phyloP scores from a whole-genome alignment of 2,888 invertebrate genomes.

The Brenthis hecate region DNA sequence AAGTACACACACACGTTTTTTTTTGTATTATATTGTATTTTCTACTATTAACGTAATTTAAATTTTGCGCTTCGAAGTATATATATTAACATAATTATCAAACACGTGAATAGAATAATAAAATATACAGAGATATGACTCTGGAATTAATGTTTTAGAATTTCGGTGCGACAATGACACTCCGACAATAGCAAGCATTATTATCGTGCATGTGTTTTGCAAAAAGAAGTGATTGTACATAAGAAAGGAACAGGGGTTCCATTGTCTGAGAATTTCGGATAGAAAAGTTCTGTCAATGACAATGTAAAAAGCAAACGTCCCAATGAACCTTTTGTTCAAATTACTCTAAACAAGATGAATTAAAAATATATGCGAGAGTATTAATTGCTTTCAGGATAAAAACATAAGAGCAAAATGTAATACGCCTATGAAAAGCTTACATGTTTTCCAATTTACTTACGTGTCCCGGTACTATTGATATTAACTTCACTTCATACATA shows the following conservation, averaged over 20 bases:
- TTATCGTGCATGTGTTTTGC: conserved; percentile 27
- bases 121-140: neutral
- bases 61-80: too few species aligned
- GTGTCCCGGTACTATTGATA: too few species aligned
- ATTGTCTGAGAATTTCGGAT: conserved; percentile 6
- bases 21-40: too few species aligned
- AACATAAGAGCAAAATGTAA: neutral
- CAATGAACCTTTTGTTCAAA: neutral
- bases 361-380: neutral
- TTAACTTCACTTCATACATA: too few species aligned
- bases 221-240: conserved; percentile 31
- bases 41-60: too few species aligned
- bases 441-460: neutral
- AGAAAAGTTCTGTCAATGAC: conserved; percentile 31
- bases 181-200: conserved; percentile 33
- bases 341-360: neutral
- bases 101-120: neutral
- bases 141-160: conserved; percentile 1
- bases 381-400: neutral
- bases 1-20: too few species aligned
- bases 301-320: conserved; percentile 11
- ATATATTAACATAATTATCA: too few species aligned
- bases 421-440: neutral
- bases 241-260: conserved; percentile 12
- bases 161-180: conserved; percentile 33